Conservation (phyloP, 2,113 vertebrate species). For the Myotis lucifugus region DNA sequence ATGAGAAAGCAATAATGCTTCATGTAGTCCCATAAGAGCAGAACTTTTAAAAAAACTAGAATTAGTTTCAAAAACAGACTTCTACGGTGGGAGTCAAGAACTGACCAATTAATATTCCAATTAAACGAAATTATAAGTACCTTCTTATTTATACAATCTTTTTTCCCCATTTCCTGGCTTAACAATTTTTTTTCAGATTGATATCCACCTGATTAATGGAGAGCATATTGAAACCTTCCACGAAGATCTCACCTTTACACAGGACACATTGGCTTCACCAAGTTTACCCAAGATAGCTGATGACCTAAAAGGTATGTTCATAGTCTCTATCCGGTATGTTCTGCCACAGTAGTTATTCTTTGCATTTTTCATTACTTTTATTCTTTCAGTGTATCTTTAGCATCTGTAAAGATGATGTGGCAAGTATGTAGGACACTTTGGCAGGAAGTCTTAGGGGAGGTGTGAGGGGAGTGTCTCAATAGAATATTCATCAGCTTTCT, state of each 20-base stretch:
- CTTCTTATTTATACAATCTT: not conserved
- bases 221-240: conserved; percentile 85
- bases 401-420: not conserved
- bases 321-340: conserved; percentile 18
- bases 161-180: not conserved
- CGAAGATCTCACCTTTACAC: conserved; percentile 79
- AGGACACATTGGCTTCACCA: conserved; percentile 69
- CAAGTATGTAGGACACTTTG: not conserved
- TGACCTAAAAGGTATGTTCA: conserved; percentile 79
- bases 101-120: not conserved
- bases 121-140: not conserved
- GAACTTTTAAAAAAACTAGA: not conserved
- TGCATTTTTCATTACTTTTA: not conserved
- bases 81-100: not conserved
- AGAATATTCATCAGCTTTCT: not conserved
- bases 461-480: not conserved
- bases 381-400: not conserved
- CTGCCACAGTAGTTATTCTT: not conserved
- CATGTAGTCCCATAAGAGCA: not conserved
- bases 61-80: conserved; percentile 6
- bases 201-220: conserved; percentile 83
- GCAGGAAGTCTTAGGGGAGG: not conserved
- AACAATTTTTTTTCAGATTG: conserved; percentile 80
- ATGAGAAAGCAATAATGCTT: not conserved
- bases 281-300: conserved; percentile 71